These are phyloP conservation scores for Acronicta alni DNA, from an alignment of 2,888 invertebrate species.

Conservation along the genomic window DNA sequence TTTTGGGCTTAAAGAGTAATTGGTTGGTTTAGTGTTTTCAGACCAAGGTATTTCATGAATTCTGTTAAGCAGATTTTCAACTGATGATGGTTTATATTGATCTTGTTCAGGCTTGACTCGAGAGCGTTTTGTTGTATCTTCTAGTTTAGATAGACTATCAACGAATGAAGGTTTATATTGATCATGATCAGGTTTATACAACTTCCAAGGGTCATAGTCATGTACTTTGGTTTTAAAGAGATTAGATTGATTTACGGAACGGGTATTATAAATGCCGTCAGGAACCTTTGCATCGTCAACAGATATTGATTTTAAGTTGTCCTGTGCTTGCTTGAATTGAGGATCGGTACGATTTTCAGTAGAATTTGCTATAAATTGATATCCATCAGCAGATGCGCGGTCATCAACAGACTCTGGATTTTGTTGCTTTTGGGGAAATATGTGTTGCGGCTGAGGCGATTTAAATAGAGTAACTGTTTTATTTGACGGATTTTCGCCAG, in stretches of 20 bases:
- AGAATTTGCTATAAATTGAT: neutral
- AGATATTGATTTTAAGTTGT: neutral
- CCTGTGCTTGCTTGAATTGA: neutral
- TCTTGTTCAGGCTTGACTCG: slow-evolving; percentile 1
- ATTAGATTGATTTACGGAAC: neutral
- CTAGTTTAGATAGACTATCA: slow-evolving; percentile 7
- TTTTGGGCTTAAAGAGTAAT: too few relatives aligned
- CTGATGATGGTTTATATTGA: slow-evolving; percentile 11
- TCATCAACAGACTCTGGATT: neutral
- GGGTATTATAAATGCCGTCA: neutral
- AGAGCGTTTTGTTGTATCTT: neutral
- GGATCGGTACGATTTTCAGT: neutral
- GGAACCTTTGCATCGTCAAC: neutral
- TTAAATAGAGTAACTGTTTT: neutral
- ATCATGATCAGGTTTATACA: neutral
- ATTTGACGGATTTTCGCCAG: neutral
- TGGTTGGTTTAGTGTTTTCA: too few relatives aligned
- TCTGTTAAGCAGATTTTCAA: slow-evolving; percentile 3
- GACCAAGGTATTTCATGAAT: slow-evolving; percentile 5
- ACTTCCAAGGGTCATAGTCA: too few relatives aligned
- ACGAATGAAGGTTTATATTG: slow-evolving; percentile 12
- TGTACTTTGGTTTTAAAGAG: neutral
- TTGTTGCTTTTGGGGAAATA: neutral
- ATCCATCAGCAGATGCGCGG: neutral
- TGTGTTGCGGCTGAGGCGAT: neutral